A percentile compares a stretch with the other conserved stretches of the same genome.
Evolutionary conservation across 2,113 vertebrate species (phyloP).

Genomic region (Macrotus californicus): DNA sequence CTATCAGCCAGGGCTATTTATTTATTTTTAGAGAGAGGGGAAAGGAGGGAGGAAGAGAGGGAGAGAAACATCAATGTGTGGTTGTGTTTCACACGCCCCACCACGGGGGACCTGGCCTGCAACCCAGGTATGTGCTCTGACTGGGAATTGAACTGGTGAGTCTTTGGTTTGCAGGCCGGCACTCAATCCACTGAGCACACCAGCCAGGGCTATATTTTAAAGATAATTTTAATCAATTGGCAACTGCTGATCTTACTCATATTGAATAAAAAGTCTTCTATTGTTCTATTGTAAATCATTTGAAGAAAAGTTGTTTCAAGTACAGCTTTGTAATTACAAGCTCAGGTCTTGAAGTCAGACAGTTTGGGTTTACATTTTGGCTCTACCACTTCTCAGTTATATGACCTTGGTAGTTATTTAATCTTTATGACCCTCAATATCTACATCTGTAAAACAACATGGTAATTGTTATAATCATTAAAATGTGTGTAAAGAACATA

Average conservation of each 20-base stretch:
- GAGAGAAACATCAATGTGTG: too few species aligned
- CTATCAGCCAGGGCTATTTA: too few species aligned
- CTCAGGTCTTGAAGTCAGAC: background rate
- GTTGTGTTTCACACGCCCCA: too few species aligned
- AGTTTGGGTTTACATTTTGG: background rate
- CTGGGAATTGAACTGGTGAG: too few species aligned
- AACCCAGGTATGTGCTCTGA: too few species aligned
- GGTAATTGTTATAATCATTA: background rate
- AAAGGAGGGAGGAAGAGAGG: too few species aligned
- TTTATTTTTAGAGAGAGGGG: too few species aligned
- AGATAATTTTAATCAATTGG: background rate
- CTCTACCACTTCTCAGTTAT: background rate
- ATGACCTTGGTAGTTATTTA: background rate
- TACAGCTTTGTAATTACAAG: background rate
- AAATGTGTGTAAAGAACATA: background rate
- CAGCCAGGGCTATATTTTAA: too few species aligned
- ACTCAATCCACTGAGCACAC: too few species aligned
- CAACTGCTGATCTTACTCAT: background rate
- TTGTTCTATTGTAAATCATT: background rate
- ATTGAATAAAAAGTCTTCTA: background rate
- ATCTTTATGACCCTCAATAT: background rate
- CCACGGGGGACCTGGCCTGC: too few species aligned
- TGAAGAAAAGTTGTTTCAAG: background rate
- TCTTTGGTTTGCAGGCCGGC: too few species aligned
- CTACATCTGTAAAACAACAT: background rate